Evolutionary conservation across 2,888 invertebrate species (phyloP).

Genomic region (Apeira syringaria): DNA sequence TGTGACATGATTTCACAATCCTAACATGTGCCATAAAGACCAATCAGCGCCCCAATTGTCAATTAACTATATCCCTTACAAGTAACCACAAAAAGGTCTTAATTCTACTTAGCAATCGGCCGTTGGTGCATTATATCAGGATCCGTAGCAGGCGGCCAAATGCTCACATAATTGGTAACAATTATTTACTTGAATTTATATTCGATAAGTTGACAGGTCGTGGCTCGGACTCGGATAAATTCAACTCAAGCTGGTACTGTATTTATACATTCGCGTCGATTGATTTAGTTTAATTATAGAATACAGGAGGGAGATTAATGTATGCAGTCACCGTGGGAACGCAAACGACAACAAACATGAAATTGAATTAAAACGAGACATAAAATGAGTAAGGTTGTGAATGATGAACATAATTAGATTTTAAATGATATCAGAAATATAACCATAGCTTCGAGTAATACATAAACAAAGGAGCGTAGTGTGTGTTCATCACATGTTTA

Average conservation of each 20-base stretch:
- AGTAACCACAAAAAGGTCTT: conserved; percentile 62
- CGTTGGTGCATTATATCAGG: conserved; percentile 52
- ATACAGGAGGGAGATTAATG: conserved; percentile 26
- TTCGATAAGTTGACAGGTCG: conserved; percentile 66
- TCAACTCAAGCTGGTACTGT: conserved; percentile 41
- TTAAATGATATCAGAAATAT: no score
- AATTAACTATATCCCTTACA: conserved; percentile 66
- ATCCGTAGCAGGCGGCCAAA: conserved; percentile 61
- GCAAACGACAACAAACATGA: conserved; percentile 22
- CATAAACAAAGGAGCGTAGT: conserved; percentile 30
- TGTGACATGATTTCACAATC: conserved; percentile 51
- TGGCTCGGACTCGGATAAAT: conserved; percentile 16
- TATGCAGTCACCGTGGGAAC: conserved; percentile 28
- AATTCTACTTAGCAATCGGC: conserved; percentile 56
- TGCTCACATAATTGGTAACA: conserved; percentile 74
- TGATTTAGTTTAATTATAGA: conserved; percentile 37
- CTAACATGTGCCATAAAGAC: conserved; percentile 43
- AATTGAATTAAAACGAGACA: conserved; percentile 19
- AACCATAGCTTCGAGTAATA: no score
- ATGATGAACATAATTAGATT: conserved; percentile 9
- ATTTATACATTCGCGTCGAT: conserved; percentile 54
- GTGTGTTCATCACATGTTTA: conserved; percentile 57
- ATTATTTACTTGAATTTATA: conserved; percentile 77
- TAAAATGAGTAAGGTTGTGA: neutral
- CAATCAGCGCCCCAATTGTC: conserved; percentile 54